Percentiles rank a stretch among this genome's conserved stretches.
Evolutionary conservation across 2,797 vertebrate genomes (phyloP).

Genomic region (Tokudaia muenninki): DNA sequence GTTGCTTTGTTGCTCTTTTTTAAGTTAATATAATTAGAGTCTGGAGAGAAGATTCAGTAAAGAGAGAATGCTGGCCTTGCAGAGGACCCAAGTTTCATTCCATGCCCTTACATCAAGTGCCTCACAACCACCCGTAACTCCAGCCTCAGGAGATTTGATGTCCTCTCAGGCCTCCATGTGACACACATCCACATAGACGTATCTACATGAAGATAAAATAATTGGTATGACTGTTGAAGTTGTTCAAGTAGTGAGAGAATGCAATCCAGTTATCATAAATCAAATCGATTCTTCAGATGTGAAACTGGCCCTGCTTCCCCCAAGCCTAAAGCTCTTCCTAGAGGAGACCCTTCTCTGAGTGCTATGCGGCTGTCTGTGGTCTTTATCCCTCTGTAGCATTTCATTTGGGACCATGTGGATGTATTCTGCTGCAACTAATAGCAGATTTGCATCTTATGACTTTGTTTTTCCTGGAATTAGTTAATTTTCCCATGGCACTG

Average conservation of each 20-base stretch:
- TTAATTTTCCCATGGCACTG: background rate
- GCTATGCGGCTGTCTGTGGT: background rate
- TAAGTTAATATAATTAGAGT: background rate
- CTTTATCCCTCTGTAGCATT: background rate
- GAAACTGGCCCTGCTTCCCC: background rate
- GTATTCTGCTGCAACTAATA: background rate
- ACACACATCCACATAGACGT: background rate
- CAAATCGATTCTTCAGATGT: background rate
- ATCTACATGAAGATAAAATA: background rate
- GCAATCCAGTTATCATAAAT: background rate
- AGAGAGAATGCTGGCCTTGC: background rate
- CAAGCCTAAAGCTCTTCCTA: background rate
- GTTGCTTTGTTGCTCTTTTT: conserved; percentile 43
- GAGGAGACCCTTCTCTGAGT: background rate
- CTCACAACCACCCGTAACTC: background rate
- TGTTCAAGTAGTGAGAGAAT: background rate
- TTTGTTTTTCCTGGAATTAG: background rate
- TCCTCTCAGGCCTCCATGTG: background rate
- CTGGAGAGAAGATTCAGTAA: background rate
- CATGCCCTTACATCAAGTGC: too few relatives aligned
- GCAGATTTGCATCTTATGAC: background rate
- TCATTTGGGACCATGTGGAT: background rate
- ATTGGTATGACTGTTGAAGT: conserved; percentile 20
- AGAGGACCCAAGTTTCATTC: background rate
- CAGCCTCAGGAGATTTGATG: background rate